Conservation (phyloP, 2,113 vertebrate genomes). For the Coracopsis vasa region DNA sequence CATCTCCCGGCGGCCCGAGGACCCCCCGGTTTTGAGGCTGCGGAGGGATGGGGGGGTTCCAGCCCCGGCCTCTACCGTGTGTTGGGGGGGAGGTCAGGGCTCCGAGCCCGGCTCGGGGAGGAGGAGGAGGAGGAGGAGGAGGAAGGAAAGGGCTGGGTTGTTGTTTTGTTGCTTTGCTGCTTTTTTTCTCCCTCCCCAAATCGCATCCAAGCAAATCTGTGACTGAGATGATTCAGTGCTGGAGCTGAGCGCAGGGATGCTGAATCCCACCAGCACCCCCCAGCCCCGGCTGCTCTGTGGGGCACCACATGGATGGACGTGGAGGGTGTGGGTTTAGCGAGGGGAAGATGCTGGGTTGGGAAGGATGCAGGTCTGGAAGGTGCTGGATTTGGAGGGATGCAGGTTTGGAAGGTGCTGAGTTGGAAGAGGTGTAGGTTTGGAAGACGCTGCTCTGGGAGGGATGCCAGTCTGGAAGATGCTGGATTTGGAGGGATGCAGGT, state of each 20-base stretch:
- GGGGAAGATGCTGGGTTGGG: neutral
- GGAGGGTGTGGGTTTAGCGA: neutral
- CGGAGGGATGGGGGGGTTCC: neutral
- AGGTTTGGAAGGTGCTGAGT: neutral
- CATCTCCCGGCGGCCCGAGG: rapidly evolving
- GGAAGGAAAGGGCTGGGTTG: neutral
- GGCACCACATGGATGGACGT: neutral
- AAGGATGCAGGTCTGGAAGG: neutral
- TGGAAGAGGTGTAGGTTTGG: neutral
- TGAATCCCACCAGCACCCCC: neutral
- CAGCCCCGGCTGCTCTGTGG: neutral
- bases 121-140: neutral
- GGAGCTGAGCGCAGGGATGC: neutral
- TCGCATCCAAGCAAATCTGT: neutral
- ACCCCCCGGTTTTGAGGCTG: neutral
- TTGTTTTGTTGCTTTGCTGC: neutral
- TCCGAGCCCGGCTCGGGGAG: neutral
- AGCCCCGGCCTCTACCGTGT: no score
- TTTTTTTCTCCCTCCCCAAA: neutral
- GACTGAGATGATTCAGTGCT: constrained; percentile 52
- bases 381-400: neutral
- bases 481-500: neutral
- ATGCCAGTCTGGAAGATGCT: neutral
- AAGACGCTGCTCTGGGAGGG: neutral
- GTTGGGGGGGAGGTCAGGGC: neutral